These are phyloP conservation scores for Papilio dardanus DNA, from an alignment of 1,140 invertebrate genomes.

Conservation along the genomic window DNA sequence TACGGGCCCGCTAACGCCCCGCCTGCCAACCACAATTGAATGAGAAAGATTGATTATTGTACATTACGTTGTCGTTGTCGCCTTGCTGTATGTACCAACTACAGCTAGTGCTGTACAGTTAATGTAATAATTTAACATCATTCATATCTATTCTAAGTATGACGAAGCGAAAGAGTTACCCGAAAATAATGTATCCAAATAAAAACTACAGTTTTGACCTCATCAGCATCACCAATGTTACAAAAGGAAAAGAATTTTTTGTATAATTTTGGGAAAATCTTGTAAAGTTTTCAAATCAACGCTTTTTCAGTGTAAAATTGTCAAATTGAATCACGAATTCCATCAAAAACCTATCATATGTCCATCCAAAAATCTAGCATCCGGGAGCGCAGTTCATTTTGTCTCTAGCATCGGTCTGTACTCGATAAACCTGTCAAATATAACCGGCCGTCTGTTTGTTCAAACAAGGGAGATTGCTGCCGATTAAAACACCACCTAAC, in stretches of 20 bases:
- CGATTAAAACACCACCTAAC: conserved; percentile 39
- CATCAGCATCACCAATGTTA: background rate
- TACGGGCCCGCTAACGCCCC: background rate
- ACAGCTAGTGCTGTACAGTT: background rate
- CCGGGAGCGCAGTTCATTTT: conserved; percentile 45
- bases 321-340: conserved; percentile 14
- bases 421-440: conserved; percentile 75
- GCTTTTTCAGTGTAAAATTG: background rate
- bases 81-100: background rate
- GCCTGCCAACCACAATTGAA: conserved; percentile 30
- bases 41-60: conserved; percentile 35
- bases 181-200: background rate
- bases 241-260: background rate
- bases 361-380: conserved; percentile 25
- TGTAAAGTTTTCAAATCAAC: background rate
- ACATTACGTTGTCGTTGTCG: conserved; percentile 11
- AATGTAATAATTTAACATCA: conserved; percentile 2
- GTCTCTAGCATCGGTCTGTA: conserved; percentile 46
- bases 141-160: conserved; percentile 5
- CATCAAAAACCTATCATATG: conserved; percentile 30
- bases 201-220: background rate
- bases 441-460: conserved; percentile 59
- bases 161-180: background rate
- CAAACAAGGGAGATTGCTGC: conserved; percentile 46
- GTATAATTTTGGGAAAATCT: background rate